Base-by-base conservation (phyloP, 2,888 invertebrate species). In the Caenorhabditis sp. region DNA sequence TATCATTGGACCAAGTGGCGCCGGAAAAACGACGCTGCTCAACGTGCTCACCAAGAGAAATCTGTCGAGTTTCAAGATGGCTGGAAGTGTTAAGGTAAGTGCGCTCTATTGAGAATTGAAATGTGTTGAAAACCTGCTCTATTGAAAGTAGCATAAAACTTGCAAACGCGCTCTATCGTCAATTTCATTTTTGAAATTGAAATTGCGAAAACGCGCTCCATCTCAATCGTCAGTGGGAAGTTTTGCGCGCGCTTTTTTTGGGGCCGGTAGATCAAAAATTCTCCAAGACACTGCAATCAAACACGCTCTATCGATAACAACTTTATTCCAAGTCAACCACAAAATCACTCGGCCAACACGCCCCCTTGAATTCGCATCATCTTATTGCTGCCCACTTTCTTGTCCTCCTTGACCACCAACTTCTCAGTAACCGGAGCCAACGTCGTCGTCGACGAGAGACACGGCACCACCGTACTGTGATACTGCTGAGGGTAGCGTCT, bases 1-100 rank as follows among this genome's bases (percentile, higher is more conserved):
- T 4, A 88, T 84, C 69, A 87, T 87, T 84, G 90, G 84, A 14
- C 82, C 84, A 14, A 83, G 76, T 72, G 87, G 85, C 12, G 84
- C 86, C 22, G 97, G 97, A 0, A 97, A 97, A 93, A 96, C 96
- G 80, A 96, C 77, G 1, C 47, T 82, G 28, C 58, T 97, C 95
- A 94, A 95, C 68, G 95, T 96, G 16, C 93, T 97, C 80, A 96
- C 96, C n/a, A 95, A 95, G 92, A 94, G 96, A 91, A 92, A 92
- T 85, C 58, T 89, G 19, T 73, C 74, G 12, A 77, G 73, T 41
- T 54, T 88, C 24, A 63, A 68, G 24, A 56, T 79, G 1, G 49
- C 70, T 0, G 87, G 88, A 35, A 80, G 83, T 76, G 84, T 88
- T 10, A 87, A 84, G 69, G 88, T 88, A 47, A 19, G 19, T 47